Conservation (phyloP, 2,888 invertebrate genomes). For the Lithophane semibrunnea region DNA sequence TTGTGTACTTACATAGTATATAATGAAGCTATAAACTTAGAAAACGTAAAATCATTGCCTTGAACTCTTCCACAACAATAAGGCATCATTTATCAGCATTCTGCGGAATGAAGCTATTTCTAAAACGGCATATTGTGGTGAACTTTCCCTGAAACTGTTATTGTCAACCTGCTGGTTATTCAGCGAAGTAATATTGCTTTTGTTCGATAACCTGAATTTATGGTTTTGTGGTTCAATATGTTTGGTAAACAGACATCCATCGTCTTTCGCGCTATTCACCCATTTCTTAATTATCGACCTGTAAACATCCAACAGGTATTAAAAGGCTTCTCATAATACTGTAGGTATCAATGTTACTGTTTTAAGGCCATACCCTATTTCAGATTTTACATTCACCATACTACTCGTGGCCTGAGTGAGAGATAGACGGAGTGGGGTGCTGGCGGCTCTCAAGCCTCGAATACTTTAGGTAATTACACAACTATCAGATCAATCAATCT, state of each 20-base stretch:
- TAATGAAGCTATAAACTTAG: too few species aligned
- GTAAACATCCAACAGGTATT: background rate
- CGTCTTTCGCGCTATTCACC: background rate
- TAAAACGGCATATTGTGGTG: constrained; percentile 38
- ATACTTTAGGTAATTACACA: too few species aligned
- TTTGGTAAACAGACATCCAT: background rate
- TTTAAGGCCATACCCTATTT: background rate
- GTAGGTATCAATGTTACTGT: background rate
- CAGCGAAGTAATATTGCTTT: constrained; percentile 19
- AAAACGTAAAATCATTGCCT: constrained; percentile 12
- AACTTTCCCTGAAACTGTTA: constrained; percentile 46
- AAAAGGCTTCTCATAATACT: background rate
- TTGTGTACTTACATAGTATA: too few species aligned
- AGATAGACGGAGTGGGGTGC: too few species aligned
- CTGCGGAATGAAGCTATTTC: constrained; percentile 49
- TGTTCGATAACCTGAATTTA: constrained; percentile 14
- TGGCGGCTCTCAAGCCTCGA: too few species aligned
- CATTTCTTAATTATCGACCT: too few species aligned
- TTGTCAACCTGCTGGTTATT: constrained; percentile 14
- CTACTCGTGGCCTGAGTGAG: too few species aligned
- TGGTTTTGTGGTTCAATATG: background rate
- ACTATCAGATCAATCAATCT: too few species aligned
- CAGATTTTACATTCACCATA: too few species aligned
- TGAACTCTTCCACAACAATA: constrained; percentile 11
- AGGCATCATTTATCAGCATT: constrained; percentile 27